These are phyloP conservation scores for Argynnis bischoffii DNA, from an alignment of 2,888 invertebrate genomes.

Conservation along the genomic window DNA sequence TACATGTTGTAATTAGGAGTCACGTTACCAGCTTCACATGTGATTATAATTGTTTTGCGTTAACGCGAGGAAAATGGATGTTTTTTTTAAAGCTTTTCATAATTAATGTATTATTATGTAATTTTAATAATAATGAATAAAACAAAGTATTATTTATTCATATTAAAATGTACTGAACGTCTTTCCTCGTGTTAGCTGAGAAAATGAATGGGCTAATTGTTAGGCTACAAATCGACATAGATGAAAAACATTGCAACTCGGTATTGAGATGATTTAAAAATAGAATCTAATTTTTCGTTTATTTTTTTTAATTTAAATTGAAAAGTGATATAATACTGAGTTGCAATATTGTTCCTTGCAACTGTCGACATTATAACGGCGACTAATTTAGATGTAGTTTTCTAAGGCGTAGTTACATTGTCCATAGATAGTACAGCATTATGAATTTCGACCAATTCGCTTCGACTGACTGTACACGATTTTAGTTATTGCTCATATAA, in stretches of 20 bases:
- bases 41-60: conserved; percentile 17
- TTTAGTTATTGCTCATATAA: conserved; percentile 22
- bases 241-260: too few species aligned
- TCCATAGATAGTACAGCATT: conserved; percentile 47
- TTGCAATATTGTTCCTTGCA: conserved; percentile 47
- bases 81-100: neutral
- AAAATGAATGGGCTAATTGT: conserved; percentile 43
- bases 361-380: conserved; percentile 40
- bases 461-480: conserved; percentile 45
- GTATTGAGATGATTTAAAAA: too few species aligned
- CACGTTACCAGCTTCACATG: conserved; percentile 35
- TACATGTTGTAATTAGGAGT: conserved; percentile 19
- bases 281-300: too few species aligned
- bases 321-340: too few species aligned
- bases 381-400: conserved; percentile 57
- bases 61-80: conserved; percentile 1
- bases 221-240: too few species aligned
- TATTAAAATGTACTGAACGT: neutral
- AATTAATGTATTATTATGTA: neutral
- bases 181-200: neutral
- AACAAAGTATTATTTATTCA: too few species aligned
- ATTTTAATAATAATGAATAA: too few species aligned
- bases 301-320: too few species aligned
- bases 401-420: conserved; percentile 45
- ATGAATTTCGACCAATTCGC: conserved; percentile 58